Percentiles rank a stretch among this genome's conserved stretches.
These are phyloP conservation scores for Centropus bengalensis DNA, from an alignment of 2,113 vertebrate species.

Conservation along the genomic window DNA sequence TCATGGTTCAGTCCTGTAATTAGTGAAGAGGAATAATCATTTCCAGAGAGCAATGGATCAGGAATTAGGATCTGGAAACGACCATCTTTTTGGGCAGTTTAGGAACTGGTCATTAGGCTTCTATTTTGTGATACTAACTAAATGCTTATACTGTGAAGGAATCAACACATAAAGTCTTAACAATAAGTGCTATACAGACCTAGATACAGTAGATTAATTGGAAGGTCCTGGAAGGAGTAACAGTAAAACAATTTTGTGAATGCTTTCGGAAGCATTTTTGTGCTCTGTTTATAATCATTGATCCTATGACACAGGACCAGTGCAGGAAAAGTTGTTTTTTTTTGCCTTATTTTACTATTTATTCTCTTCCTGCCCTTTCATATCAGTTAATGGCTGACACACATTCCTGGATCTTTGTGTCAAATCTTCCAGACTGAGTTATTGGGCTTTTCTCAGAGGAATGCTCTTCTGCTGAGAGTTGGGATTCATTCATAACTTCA, in stretches of 20 bases:
- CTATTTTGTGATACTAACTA: background rate
- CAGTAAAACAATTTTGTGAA: background rate
- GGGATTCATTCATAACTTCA: background rate
- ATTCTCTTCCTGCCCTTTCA: background rate
- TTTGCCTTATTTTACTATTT: background rate
- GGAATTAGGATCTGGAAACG: background rate
- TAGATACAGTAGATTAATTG: background rate
- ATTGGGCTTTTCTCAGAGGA: background rate
- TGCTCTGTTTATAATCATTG: background rate
- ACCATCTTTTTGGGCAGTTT: background rate
- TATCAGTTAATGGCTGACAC: background rate
- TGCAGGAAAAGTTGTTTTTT: background rate
- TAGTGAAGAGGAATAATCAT: background rate
- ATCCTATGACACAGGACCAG: background rate
- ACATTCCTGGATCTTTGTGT: background rate
- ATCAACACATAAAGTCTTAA: background rate
- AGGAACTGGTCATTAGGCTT: background rate
- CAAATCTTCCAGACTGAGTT: background rate
- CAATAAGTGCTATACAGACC: background rate
- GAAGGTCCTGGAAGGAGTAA: background rate
- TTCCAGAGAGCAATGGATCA: background rate
- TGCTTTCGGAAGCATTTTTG: background rate
- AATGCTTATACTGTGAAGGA: background rate
- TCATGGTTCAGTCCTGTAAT: background rate
- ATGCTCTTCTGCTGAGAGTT: background rate